Percentiles rank a stretch among this genome's conserved stretches.
These are phyloP conservation scores for Podilymbus podiceps DNA, from an alignment of 2,113 vertebrate genomes.

Conservation along the genomic window DNA sequence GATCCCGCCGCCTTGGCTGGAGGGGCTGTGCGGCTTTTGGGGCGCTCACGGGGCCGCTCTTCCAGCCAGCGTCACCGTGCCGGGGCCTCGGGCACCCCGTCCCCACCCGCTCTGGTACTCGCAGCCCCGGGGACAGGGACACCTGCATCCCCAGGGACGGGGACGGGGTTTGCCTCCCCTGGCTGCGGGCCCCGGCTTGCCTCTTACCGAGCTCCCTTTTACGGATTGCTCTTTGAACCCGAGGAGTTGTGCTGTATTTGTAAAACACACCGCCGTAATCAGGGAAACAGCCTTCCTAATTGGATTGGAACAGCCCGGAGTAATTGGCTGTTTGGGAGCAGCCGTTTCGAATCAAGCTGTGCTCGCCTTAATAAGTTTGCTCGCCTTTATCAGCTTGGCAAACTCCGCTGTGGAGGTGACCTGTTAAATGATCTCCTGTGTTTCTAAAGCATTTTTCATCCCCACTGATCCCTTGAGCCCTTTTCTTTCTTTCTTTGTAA, in stretches of 20 bases:
- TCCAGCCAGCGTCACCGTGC: accelerated
- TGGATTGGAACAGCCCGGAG: not conserved
- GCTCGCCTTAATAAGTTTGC: not conserved
- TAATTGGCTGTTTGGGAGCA: conserved; percentile 48
- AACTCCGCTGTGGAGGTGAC: not conserved
- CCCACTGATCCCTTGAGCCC: not conserved
- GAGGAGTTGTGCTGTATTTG: conserved; percentile 18
- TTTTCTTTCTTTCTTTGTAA: not conserved
- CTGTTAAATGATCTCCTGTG: not conserved
- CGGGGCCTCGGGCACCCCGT: not conserved
- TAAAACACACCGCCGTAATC: not conserved
- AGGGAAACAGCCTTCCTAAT: conserved; percentile 43
- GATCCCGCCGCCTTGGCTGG: not conserved
- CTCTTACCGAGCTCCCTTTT: not conserved
- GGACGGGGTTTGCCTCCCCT: not conserved
- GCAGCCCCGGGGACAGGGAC: not conserved
- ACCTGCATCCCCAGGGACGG: not conserved
- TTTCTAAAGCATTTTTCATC: conserved; percentile 20
- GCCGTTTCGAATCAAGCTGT: conserved; percentile 35
- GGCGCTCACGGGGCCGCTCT: not conserved
- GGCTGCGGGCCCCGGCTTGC: not conserved
- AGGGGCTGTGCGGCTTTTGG: not conserved
- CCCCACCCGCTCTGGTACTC: not conserved
- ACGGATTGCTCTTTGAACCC: conserved; percentile 40
- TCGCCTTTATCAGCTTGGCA: conserved; percentile 47